Evolutionary conservation across 2,797 vertebrate species (phyloP).

Genomic region (Adrianichthys oophorus): DNA sequence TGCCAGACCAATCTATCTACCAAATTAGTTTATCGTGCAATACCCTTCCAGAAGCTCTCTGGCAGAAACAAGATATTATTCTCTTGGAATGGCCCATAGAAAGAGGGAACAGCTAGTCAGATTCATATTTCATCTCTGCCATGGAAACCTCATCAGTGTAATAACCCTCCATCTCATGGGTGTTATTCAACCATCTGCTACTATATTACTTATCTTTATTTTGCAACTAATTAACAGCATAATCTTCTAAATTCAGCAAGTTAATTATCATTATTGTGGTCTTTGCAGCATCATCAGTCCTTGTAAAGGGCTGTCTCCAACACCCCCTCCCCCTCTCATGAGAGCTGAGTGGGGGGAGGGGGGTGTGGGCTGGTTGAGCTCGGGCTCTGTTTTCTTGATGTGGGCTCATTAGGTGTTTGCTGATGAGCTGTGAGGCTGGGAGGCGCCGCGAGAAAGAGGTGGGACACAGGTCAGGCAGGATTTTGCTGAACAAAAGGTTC

Average conservation of each 20-base stretch:
- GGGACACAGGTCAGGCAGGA: constrained; percentile 91
- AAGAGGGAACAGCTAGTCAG: constrained; percentile 85
- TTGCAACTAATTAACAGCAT: constrained; percentile 99
- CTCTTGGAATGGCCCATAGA: constrained; percentile 91
- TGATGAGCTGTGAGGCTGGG: constrained; percentile 91
- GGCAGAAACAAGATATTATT: constrained; percentile 90
- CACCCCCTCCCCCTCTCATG: constrained; percentile 80
- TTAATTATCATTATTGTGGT: constrained; percentile 99
- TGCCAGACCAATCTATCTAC: constrained; percentile 91
- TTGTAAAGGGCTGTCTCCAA: constrained; percentile 91
- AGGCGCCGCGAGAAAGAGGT: constrained; percentile 66
- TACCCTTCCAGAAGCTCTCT: constrained; percentile 83
- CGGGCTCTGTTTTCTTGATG: constrained; percentile 91
- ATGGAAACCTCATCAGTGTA: constrained; percentile 98
- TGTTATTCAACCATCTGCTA: constrained; percentile 99
- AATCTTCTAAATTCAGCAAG: constrained; percentile 99
- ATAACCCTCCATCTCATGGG: constrained; percentile 99
- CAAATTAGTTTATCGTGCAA: constrained; percentile 88
- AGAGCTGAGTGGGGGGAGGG: constrained; percentile 84
- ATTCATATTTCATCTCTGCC: constrained; percentile 99
- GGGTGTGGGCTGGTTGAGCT: constrained; percentile 82
- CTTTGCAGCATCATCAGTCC: constrained; percentile 99
- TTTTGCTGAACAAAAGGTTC: constrained; percentile 98
- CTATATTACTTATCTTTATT: constrained; percentile 99
- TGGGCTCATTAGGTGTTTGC: constrained; percentile 98